Base-by-base conservation (phyloP, 2,113 vertebrate genomes). In the Rhizomys pruinosus region DNA sequence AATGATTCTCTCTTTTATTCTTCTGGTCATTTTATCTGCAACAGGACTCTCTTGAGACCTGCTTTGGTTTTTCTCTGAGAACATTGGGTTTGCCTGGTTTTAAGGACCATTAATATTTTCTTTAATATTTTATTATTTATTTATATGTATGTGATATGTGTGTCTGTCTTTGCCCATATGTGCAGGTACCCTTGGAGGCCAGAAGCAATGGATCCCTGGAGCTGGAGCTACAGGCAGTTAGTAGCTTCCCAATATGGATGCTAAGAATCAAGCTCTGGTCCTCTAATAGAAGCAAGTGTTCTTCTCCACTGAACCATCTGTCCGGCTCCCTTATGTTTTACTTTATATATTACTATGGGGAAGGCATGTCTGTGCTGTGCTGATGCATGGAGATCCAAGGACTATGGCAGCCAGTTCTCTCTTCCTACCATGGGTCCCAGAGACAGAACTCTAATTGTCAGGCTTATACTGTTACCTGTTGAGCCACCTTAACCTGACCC, bases 1-100 rank as follows among this genome's bases (percentile, higher is more conserved):
- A 91, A 87, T 55, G 32, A 77, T 55, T 69, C 63, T 63, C n/a
- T 78, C n/a, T 57, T 85, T 13, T 92, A 80, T 61, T 27, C 64
- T 29, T 76, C 74, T 82, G 52, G 55, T 34, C 61, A 68, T 32
- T 5, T 86, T 77, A 37, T 74, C 72, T 59, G 17, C 52, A 95
- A 90, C 27, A 68, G n/a, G 42, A 34, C 69, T 74, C 74, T 72
- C n/a, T 32, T 52, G 55, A 76, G 63, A 71, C 19, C 47, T 23
- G 27, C 52, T 69, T 44, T 44, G 79, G 17, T 69, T 79, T n/a
- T 94, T 52, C n/a, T 68, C 61, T n/a, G 34, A 90, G 81, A 9
- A 78, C 37, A 42, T 8, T 2, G 11, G 17, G 44, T 85, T 63
- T 72, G 6, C 23, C 16, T 74, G 61, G 5, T 52, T 94, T 92